phyloP scores from a whole-genome alignment of 2,113 vertebrate species.

The Triplophysa siluroides region DNA sequence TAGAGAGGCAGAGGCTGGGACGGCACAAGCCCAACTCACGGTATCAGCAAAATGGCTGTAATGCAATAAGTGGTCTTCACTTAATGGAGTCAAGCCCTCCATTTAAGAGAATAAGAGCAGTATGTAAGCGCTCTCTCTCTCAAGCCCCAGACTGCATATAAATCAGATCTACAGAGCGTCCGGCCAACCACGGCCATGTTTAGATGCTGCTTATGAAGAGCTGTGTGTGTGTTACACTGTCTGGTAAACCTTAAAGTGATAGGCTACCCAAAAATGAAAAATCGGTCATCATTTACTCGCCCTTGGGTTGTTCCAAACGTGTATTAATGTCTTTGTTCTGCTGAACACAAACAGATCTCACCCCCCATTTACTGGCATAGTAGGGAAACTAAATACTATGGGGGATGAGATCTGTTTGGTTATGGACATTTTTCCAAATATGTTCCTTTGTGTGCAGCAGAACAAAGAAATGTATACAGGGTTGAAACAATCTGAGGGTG shows the following conservation, averaged over 20 bases:
- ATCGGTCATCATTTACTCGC: no score
- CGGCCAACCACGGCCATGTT: neutral
- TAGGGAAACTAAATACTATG: no score
- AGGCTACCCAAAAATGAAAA: no score
- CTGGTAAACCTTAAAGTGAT: neutral
- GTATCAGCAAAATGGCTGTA: slow-evolving; percentile 75
- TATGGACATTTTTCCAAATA: no score
- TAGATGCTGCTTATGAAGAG: slow-evolving; percentile 11
- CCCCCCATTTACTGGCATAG: no score
- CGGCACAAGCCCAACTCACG: slow-evolving; percentile 59
- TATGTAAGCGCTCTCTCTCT: slow-evolving; percentile 67
- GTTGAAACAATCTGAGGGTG: no score
- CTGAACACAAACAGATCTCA: no score
- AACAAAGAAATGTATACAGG: no score
- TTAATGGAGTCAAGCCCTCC: slow-evolving; percentile 75
- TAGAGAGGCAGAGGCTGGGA: slow-evolving; percentile 49
- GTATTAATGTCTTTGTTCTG: no score
- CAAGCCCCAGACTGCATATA: slow-evolving; percentile 72
- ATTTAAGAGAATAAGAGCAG: slow-evolving; percentile 71
- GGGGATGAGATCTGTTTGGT: no score
- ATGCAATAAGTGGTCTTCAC: slow-evolving; percentile 75
- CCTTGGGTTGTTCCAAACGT: no score
- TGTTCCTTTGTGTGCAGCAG: no score
- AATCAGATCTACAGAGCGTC: slow-evolving; percentile 66
- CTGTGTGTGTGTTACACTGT: slow-evolving; percentile 9